These are phyloP conservation scores for Drusus annulatus DNA, from an alignment of 1,140 invertebrate species.

Conservation along the genomic window DNA sequence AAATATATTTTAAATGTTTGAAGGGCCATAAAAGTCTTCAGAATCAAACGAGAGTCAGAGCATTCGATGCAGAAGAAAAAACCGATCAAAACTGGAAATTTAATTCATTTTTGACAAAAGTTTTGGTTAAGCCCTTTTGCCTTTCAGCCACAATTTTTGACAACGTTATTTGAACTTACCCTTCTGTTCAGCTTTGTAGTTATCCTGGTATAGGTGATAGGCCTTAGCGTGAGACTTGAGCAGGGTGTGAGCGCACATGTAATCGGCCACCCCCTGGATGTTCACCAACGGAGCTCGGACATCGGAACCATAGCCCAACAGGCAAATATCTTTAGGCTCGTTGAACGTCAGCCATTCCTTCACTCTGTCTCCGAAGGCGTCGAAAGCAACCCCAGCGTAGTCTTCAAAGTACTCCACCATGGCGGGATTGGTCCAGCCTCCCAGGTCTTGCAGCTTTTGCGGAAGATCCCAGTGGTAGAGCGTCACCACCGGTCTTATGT, in stretches of 20 bases:
- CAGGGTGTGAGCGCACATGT: slow-evolving; percentile 71
- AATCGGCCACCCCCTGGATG: slow-evolving; percentile 65
- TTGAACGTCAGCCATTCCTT: slow-evolving; percentile 66
- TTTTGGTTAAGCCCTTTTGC: no score
- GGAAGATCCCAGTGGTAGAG: slow-evolving; percentile 74
- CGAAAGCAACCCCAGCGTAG: slow-evolving; percentile 63
- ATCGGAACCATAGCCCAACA: slow-evolving; percentile 66
- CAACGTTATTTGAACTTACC: background rate
- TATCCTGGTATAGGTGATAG: slow-evolving; percentile 72
- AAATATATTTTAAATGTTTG: no score
- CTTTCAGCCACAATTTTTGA: background rate
- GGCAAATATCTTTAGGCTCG: slow-evolving; percentile 66
- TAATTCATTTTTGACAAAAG: no score
- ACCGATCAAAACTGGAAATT: no score
- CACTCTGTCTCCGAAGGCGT: slow-evolving; percentile 64
- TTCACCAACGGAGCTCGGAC: slow-evolving; percentile 63
- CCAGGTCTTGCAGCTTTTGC: slow-evolving; percentile 67
- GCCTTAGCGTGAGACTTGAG: slow-evolving; percentile 72
- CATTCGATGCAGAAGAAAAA: no score
- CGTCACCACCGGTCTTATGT: slow-evolving; percentile 70
- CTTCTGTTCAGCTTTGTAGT: slow-evolving; percentile 12
- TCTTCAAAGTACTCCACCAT: slow-evolving; percentile 69
- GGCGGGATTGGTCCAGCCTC: slow-evolving; percentile 71
- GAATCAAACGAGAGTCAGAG: no score
- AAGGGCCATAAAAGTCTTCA: no score